Evolutionary conservation across 2,113 vertebrate genomes (phyloP).

Genomic region (Gorsachius goisagi): DNA sequence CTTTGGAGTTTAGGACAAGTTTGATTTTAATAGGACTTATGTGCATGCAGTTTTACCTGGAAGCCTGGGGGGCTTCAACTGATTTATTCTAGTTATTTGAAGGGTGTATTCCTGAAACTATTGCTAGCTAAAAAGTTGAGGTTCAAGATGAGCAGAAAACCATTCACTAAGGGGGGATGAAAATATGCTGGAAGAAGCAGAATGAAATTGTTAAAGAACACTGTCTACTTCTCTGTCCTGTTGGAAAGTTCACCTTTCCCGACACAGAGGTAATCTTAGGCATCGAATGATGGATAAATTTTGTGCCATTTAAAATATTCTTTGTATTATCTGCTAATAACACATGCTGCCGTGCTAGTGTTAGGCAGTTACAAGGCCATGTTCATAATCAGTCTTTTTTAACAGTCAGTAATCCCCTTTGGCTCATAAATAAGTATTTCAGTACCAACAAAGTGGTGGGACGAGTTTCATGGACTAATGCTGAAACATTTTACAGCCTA

Average conservation of each 20-base stretch:
- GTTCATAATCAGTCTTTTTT: neutral
- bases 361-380: neutral
- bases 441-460: neutral
- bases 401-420: neutral
- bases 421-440: neutral
- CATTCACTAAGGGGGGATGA: neutral
- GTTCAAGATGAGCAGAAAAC: neutral
- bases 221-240: neutral
- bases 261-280: neutral
- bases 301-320: neutral
- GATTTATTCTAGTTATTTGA: neutral
- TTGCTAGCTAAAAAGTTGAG: neutral
- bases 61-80: neutral
- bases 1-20: neutral
- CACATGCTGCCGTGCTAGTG: neutral
- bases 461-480: neutral
- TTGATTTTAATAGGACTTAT: neutral
- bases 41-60: neutral
- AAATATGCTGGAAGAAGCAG: neutral
- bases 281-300: neutral
- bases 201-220: neutral
- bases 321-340: neutral
- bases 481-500: neutral
- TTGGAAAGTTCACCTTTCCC: neutral
- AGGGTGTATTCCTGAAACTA: neutral